These are phyloP conservation scores for Equus przewalskii DNA, from an alignment of 2,113 vertebrate species.

Conservation along the genomic window DNA sequence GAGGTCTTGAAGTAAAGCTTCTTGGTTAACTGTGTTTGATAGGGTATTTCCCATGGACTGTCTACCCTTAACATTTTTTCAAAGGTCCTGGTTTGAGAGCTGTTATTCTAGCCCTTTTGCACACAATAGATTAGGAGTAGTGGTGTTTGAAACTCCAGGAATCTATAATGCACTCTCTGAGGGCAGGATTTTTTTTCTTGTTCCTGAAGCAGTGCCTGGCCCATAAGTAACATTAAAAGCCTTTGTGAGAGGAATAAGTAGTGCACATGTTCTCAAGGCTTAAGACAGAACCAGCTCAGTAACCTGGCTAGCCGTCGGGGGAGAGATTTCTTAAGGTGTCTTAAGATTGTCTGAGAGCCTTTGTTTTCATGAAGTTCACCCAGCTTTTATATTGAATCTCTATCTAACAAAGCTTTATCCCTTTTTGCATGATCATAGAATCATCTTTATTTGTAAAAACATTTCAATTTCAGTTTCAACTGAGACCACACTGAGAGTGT, in stretches of 20 bases:
- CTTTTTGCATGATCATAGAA: neutral
- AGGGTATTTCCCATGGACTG: neutral
- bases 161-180: neutral
- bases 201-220: neutral
- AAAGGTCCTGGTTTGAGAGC: neutral
- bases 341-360: neutral
- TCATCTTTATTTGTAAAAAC: neutral
- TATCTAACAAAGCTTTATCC: neutral
- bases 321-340: neutral
- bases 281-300: neutral
- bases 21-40: neutral
- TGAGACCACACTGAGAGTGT: neutral
- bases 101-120: neutral
- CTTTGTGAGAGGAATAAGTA: neutral
- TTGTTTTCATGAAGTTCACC: too few species aligned
- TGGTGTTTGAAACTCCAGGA: neutral
- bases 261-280: neutral
- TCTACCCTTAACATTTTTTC: neutral
- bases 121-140: neutral
- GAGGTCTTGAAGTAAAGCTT: neutral
- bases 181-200: neutral
- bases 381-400: neutral
- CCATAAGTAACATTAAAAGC: neutral
- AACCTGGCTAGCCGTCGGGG: too few species aligned
- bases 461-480: neutral